Evolutionary conservation across 1,140 invertebrate species (phyloP), one percentile per base, ranked within the genome.

Genomic region (Trichogramma pretiosum): DNA sequence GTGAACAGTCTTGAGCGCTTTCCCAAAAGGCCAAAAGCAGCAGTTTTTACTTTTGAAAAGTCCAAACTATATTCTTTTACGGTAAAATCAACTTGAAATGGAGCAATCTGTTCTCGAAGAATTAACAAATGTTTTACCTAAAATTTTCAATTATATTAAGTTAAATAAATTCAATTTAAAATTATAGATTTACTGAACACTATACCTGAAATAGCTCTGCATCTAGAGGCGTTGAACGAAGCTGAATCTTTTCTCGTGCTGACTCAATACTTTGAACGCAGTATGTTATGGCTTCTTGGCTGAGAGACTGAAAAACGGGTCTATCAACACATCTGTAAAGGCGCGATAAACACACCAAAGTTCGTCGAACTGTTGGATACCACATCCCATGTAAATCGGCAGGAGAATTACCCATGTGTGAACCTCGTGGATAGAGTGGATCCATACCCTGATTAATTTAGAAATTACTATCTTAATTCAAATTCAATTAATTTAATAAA

Each of bases 311-410:
- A 67, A 99, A 99, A 24, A 95, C 96, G 48, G 87, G 83, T 56
- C 84, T 83, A 71, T 98, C 95, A 5, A 99, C 80, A 67, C 94
- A 98, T 44, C 94, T 77, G 70, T 96, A 98, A 0, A 99, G 74
- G 54, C 97, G 85, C 0, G 93, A 97, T 2, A 99, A 71, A 60
- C 93, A 98, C 19, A 98, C 87, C 8, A 99, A 68, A 0, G 95
- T 96, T 39, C 96, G 74, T 13, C 95, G 76, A 0, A 99, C 92
- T 0, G 91, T 95, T 0, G 96, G 96, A 74, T 98, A 99, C 96
- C 96, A 99, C 93, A 99, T 96, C 1, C 95, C 96, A 72, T 99
- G 96, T 8, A 98, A 72, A 75, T 99, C 95, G 18, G 94, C 93
- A 0, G 93, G 90, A 1, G 91, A 94, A 59, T 79, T 81, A 0